Evolutionary conservation across 1,140 invertebrate species (phyloP).

Genomic region (Meloidogyne exigua): DNA sequence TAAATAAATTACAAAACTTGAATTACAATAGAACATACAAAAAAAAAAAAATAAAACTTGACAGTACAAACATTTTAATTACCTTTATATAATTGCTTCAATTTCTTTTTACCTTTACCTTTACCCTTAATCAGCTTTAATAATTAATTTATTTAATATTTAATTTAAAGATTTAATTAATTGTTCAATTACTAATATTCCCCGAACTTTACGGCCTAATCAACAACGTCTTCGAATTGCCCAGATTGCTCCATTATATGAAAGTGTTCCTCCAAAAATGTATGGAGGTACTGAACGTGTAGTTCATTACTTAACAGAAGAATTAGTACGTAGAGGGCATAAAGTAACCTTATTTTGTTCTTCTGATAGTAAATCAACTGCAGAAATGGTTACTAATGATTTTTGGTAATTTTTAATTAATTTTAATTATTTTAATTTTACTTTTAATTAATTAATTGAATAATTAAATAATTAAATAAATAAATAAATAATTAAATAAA

Average conservation of each 20-base stretch:
- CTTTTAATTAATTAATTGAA: too few species aligned
- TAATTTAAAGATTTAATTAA: neutral
- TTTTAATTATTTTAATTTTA: neutral
- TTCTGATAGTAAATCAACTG: neutral
- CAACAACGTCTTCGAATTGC: constrained; percentile 20
- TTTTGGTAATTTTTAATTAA: constrained; percentile 2
- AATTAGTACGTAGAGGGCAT: constrained; percentile 18
- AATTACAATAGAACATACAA: too few species aligned
- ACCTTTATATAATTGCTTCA: too few species aligned
- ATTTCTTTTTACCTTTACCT: too few species aligned
- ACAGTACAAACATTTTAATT: too few species aligned
- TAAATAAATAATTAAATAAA: too few species aligned
- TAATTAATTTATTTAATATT: too few species aligned
- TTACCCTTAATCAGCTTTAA: too few species aligned
- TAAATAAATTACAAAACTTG: too few species aligned
- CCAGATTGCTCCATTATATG: constrained; percentile 49
- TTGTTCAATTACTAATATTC: neutral
- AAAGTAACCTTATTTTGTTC: constrained; percentile 19
- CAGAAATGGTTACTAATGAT: constrained; percentile 5
- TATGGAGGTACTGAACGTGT: constrained; percentile 30
- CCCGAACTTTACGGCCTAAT: neutral
- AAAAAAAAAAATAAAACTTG: too few species aligned
- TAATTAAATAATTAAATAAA: too few species aligned
- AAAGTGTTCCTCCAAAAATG: constrained; percentile 36
- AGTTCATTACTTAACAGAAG: constrained; percentile 25